These are phyloP conservation scores for Baryphthengus martii DNA, from an alignment of 2,113 vertebrate species.

Conservation along the genomic window DNA sequence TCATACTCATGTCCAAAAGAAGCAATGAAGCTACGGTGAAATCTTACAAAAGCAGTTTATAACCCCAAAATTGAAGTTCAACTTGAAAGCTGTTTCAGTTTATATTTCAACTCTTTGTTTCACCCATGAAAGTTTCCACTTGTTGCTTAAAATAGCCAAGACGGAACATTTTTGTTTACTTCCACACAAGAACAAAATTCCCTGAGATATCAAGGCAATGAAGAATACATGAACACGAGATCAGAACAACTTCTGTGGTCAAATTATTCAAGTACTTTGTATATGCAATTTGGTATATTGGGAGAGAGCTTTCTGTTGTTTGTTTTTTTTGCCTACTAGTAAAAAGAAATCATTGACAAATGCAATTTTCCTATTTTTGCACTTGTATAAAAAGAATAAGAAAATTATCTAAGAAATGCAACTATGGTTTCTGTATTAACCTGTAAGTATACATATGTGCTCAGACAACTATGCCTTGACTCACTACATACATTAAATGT, in stretches of 20 bases:
- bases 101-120: conserved; percentile 53
- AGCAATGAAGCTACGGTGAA: background rate
- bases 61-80: conserved; percentile 33
- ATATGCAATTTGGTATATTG: background rate
- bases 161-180: conserved; percentile 58
- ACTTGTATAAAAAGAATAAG: background rate
- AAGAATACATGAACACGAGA: background rate
- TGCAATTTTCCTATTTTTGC: background rate
- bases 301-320: background rate
- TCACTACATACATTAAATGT: background rate
- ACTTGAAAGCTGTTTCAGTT: conserved; percentile 43
- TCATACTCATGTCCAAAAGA: background rate
- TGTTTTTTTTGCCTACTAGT: background rate
- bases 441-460: background rate
- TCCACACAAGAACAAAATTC: conserved; percentile 56
- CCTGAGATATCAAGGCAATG: conserved; percentile 9
- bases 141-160: conserved; percentile 57
- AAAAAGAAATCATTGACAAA: background rate
- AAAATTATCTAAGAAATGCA: background rate
- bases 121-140: conserved; percentile 47
- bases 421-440: background rate
- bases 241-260: background rate
- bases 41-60: background rate
- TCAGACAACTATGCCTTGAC: background rate
- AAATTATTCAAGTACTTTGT: background rate